phyloP scores from a whole-genome alignment of 2,113 vertebrate genomes.

The Platichthys stellatus region DNA sequence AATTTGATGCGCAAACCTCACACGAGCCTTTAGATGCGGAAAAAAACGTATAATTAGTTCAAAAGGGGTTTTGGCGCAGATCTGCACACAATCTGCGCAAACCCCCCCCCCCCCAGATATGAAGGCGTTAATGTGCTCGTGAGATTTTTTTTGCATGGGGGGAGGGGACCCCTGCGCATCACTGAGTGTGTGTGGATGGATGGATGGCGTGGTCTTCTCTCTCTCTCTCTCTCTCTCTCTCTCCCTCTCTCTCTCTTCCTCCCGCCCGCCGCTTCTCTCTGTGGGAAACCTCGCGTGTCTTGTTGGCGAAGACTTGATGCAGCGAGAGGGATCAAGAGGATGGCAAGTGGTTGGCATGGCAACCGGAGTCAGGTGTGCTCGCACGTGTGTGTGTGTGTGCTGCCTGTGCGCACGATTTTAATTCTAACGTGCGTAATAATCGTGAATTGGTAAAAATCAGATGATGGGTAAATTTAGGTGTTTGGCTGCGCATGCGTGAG shows the following conservation, averaged over 20 bases:
- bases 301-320: conserved; percentile 7
- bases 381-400: conserved; percentile 42
- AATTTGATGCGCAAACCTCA: neutral
- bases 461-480: neutral
- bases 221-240: neutral
- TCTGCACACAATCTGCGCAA: conserved; percentile 33
- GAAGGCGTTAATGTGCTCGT: conserved; percentile 51
- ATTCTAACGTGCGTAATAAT: neutral
- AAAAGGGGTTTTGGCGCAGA: conserved; percentile 4
- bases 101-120: conserved; percentile 12
- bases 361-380: conserved; percentile 69
- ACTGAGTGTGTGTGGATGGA: conserved; percentile 39
- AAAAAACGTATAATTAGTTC: neutral
- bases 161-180: conserved; percentile 71
- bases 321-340: conserved; percentile 33
- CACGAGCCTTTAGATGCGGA: neutral
- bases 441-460: neutral
- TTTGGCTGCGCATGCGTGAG: conserved; percentile 16
- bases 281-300: conserved; percentile 7
- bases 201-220: conserved; percentile 76
- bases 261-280: conserved; percentile 16
- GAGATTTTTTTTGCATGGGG: conserved; percentile 48
- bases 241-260: conserved; percentile 33
- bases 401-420: neutral
- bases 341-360: conserved; percentile 71